phyloP scores from a whole-genome alignment of 1,140 invertebrate species.

The Procambarus virginalis region DNA sequence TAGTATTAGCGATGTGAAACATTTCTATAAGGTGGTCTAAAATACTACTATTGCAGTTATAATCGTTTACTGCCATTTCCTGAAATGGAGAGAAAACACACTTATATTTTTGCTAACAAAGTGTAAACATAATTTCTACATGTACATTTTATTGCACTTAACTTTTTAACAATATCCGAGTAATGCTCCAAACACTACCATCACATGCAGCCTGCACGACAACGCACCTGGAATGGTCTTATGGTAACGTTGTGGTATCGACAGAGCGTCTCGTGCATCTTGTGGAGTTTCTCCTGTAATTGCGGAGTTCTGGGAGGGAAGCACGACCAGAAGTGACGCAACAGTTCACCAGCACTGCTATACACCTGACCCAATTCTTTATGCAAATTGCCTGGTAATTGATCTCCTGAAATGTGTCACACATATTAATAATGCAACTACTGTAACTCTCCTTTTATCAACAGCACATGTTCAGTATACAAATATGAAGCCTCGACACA shows the following conservation, averaged over 20 bases:
- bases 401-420: slow-evolving; percentile 76
- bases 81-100: slow-evolving; percentile 24
- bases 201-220: background rate
- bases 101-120: no score
- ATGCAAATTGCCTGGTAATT: slow-evolving; percentile 87
- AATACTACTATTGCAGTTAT: slow-evolving; percentile 65
- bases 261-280: slow-evolving; percentile 90
- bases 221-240: slow-evolving; percentile 77
- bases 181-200: no score
- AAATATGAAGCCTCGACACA: no score
- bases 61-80: slow-evolving; percentile 69
- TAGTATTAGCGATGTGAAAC: slow-evolving; percentile 69
- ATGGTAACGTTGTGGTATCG: slow-evolving; percentile 90
- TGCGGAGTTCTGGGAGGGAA: slow-evolving; percentile 90
- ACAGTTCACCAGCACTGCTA: slow-evolving; percentile 87
- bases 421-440: background rate
- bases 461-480: no score
- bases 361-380: slow-evolving; percentile 89
- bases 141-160: no score
- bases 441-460: no score
- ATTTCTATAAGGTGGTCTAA: slow-evolving; percentile 68
- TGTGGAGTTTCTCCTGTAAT: slow-evolving; percentile 85
- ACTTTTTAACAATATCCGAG: no score
- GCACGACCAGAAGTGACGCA: slow-evolving; percentile 95
- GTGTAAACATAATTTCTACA: no score